These are phyloP conservation scores for Callospermophilus lateralis DNA, from an alignment of 2,113 vertebrate genomes.

Conservation along the genomic window DNA sequence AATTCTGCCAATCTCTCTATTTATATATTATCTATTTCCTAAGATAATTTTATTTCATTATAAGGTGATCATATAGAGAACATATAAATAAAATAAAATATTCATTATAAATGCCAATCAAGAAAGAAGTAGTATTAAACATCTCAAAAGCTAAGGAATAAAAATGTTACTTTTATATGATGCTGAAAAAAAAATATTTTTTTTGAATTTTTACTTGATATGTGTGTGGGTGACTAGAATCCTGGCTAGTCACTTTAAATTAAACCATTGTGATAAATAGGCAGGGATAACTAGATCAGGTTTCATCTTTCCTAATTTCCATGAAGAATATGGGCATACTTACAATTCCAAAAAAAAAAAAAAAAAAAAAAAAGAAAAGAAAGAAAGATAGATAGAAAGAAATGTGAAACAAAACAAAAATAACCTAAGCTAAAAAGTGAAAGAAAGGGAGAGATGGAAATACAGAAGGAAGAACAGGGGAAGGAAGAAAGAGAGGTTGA, in stretches of 20 bases:
- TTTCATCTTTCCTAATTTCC: not conserved
- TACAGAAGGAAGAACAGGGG: accelerated
- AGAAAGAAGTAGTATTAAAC: not conserved
- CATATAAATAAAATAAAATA: conserved; percentile 34
- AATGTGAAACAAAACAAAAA: not conserved
- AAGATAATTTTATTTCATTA: conserved; percentile 16
- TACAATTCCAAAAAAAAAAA: not conserved
- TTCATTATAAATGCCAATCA: not conserved
- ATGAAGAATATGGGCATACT: not conserved
- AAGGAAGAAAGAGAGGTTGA: not conserved
- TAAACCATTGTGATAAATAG: not conserved
- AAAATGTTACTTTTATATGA: not conserved
- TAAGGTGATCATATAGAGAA: not conserved
- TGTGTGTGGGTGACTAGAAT: not conserved
- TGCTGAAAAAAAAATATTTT: not conserved
- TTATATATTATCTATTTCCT: not conserved
- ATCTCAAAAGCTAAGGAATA: not conserved
- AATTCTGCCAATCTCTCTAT: not conserved
- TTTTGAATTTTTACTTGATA: not conserved
- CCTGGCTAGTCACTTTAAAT: not conserved
- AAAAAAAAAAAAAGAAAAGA: not conserved
- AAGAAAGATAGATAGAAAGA: not conserved
- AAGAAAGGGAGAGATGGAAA: not conserved
- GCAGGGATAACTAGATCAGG: not conserved
- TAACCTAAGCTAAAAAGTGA: not conserved